Evolutionary conservation across 2,888 invertebrate genomes (phyloP), one percentile per base, ranked within the genome.

Genomic region (Volucella inanis): DNA sequence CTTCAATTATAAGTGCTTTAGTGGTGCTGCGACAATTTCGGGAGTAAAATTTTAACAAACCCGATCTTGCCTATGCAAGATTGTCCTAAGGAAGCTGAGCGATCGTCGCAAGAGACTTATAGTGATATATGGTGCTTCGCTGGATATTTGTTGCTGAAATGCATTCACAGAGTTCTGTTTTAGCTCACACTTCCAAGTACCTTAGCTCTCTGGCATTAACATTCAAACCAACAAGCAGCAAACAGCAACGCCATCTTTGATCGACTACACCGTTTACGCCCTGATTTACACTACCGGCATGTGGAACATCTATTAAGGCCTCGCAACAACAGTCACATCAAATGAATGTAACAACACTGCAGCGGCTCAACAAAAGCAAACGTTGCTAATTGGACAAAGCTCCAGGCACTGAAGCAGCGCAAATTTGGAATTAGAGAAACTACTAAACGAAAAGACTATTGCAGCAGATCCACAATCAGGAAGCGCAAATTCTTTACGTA

Each of bases 391-490:
- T 83, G 78, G 67, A 79, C n/a, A 22, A 88, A 88, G 64, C 49
- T 88, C 2, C 90, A 92, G 65, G 89, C 89, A 3, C 82, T 92
- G 68, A 91, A 91, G 78, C 89, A 90, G 72, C 90, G 92, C 6
- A 92, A 92, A 78, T n/a, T 87, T 88, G 22, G 89, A 90, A 22
- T 85, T 92, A 57, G 92, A 92, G 72, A 90, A 90, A 81, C 87
- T 91, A n/a, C 81, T 92, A 0, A 91, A 90, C 68, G 92, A 92
- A 64, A 92, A 92, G 85, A 92, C 87, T 92, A 4, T 84, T 92
- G 76, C 91, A 91, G 59, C 92, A 92, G 84, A 89, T 92, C 15
- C 91, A 91, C 77, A 91, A 91, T 39, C 91, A 88, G 79, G 88
- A 92, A 87, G 85, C 90, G 0, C 89, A 91, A 79, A 90, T 92